Evolutionary conservation across 1,140 invertebrate species (phyloP).

Genomic region (Telenomus remus): DNA sequence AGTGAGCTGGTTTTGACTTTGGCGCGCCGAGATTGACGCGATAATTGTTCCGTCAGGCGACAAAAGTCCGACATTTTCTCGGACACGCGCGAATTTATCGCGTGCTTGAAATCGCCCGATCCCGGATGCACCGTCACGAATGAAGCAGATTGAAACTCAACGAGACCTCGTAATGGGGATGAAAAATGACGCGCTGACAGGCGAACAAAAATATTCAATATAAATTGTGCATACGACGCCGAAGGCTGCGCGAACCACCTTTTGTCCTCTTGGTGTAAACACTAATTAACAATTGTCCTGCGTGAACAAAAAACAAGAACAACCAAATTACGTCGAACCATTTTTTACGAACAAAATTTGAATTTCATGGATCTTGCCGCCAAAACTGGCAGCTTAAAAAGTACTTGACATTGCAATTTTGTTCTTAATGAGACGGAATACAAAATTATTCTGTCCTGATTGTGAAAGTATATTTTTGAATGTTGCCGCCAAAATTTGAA

Average conservation of each 20-base stretch:
- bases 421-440: too few species aligned
- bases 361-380: too few species aligned
- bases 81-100: slow-evolving; percentile 38
- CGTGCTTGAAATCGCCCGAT: slow-evolving; percentile 37
- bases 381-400: too few species aligned
- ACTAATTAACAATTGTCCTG: too few species aligned
- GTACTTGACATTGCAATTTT: too few species aligned
- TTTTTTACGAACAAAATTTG: neutral
- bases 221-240: slow-evolving; percentile 30
- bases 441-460: too few species aligned
- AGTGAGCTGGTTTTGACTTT: slow-evolving; percentile 3
- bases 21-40: slow-evolving; percentile 12
- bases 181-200: slow-evolving; percentile 31
- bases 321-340: too few species aligned
- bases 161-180: slow-evolving; percentile 13
- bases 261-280: slow-evolving; percentile 4
- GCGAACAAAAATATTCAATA: slow-evolving; percentile 18
- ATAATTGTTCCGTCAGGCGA: slow-evolving; percentile 27
- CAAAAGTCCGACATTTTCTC: slow-evolving; percentile 19
- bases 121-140: slow-evolving; percentile 17
- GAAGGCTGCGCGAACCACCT: neutral
- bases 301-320: too few species aligned
- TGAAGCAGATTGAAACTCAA: slow-evolving; percentile 19
- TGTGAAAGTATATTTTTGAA: too few species aligned
- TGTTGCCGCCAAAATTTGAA: too few species aligned